Base-by-base conservation (phyloP, 2,888 invertebrate genomes). In the Drepanosiphum platanoidis region DNA sequence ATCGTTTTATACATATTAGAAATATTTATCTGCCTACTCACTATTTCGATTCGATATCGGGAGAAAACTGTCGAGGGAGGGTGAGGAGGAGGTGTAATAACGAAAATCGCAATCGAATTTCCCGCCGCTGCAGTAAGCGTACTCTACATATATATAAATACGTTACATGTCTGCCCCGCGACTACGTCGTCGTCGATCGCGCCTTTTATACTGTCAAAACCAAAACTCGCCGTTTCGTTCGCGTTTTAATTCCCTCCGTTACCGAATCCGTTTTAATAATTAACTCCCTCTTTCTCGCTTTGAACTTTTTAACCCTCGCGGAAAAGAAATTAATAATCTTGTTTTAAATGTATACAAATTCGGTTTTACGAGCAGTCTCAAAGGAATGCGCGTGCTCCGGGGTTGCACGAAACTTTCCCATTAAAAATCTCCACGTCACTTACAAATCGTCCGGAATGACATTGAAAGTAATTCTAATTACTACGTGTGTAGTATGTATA, bases 281-380 rank as follows among this genome's bases (percentile, higher is more conserved):
- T 77, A 84, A 84, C 84, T 84, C 75, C 66, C 83, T 52, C 74
- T 66, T 83, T 83, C 74, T 66, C 75, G 84, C 84, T 84, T 84
- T 84, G 84, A 84, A 84, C 84, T 84, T 77, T 84, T 77, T 68
- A 66, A 66, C 84, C 68, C 70, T 70, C 13, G 34, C 46, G 30
- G 77, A 84, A 84, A 77, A 84, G 75, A 84, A 84, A 84, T 84
- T 84, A 77, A 84, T 84, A 84, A 84, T 84, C 84, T 84, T 58
- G 75, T 84, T 84, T 84, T 68, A 66, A 84, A 84, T 66, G 75
- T 74, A 68, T 74, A 84, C 74, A 34, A 83, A 83, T 83, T 83
- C 74, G 74, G 83, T 75, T 74, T 64, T 83, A 74, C 72, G 46
- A 83, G 64, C 32, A 46, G 83, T 83, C 74, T 74, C 83, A 83